Base-by-base conservation (phyloP, 2,113 vertebrate species). In the western clawed frog (Xenopus tropicalis) region DNA sequence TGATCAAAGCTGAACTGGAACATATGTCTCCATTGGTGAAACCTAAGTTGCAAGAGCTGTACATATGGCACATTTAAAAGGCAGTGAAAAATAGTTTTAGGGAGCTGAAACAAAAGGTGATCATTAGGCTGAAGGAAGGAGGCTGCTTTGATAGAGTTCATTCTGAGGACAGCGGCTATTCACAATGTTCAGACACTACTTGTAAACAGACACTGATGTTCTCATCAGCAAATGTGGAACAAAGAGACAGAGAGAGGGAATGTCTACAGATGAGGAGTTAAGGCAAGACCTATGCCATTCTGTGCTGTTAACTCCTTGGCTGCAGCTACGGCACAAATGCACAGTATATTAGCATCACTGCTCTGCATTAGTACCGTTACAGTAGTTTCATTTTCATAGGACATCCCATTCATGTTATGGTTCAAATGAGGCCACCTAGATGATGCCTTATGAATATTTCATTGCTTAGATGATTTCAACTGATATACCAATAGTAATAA, bases 161-260 rank as follows among this genome's bases (percentile, higher is more conserved):
- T 69, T 61, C 73, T 76, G 66, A 76, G 73, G 73, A 76, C 73
- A 76, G 58, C 58, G 58, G 57, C 73, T 76, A 76, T 76, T 76
- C 73, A 76, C 24, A 76, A 76, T 76, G 73, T 76, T 58, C 73
- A 76, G 73, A 76, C 73, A 69, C 73, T 76, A 69, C 73, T 76
- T 76, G 66, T 76, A 76, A 76, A 76, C 73, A 76, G 73, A 76
- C 73, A 69, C 73, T 76, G 59, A 76, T 69, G 73, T 76, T 76
- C 65, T 69, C 73, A 69, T 76, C 66, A 69, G 73, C 66, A 76
- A 76, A 76, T 69, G 66, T 23, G 66, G 43, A 68, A 68, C 21
- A 56, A 56, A 66, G 29, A 24, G n/a, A 68, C 22, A 61, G 66
- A 74, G 22, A 17, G 20, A 69, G 58, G 61, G 56, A 74, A 65